Percentiles rank a stretch among this genome's conserved stretches.
Conservation (phyloP, 2,888 invertebrate genomes). For the Vanessa cardui region DNA sequence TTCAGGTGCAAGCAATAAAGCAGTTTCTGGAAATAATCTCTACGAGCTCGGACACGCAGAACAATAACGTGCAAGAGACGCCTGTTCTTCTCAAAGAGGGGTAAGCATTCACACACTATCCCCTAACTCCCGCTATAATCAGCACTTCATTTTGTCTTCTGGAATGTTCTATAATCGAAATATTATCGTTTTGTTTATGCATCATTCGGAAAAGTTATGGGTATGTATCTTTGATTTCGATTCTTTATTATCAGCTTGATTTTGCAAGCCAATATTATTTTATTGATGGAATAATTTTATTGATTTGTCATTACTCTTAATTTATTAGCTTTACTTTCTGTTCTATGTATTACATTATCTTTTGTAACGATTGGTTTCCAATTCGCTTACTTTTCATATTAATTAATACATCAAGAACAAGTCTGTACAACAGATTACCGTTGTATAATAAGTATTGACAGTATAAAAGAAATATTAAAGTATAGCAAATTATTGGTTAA, state of each 20-base stretch:
- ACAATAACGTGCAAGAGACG: conserved; percentile 83
- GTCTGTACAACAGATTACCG: no score
- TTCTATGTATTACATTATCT: neutral
- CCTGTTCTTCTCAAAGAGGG: conserved; percentile 96
- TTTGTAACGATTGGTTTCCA: conserved; percentile 4
- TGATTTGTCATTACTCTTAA: conserved; percentile 11
- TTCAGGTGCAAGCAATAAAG: conserved; percentile 87
- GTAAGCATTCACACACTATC: conserved; percentile 80
- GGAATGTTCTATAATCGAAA: conserved; percentile 36
- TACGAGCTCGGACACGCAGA: conserved; percentile 87
- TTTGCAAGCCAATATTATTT: conserved; percentile 14
- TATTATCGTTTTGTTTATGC: conserved; percentile 52
- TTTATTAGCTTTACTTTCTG: neutral
- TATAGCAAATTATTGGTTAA: neutral
- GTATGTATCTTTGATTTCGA: conserved; percentile 58
- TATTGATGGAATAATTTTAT: conserved; percentile 10
- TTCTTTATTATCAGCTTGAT: conserved; percentile 17
- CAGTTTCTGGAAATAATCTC: conserved; percentile 96
- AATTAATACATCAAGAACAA: neutral
- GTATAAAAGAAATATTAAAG: no score
- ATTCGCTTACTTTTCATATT: neutral
- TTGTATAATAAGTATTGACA: no score
- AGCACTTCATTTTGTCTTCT: conserved; percentile 33
- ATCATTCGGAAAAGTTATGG: conserved; percentile 68
- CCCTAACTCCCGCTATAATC: conserved; percentile 1